Evolutionary conservation across 2,113 vertebrate species (phyloP), one percentile per base, ranked within the genome.

Genomic region (Cromileptes altivelis): DNA sequence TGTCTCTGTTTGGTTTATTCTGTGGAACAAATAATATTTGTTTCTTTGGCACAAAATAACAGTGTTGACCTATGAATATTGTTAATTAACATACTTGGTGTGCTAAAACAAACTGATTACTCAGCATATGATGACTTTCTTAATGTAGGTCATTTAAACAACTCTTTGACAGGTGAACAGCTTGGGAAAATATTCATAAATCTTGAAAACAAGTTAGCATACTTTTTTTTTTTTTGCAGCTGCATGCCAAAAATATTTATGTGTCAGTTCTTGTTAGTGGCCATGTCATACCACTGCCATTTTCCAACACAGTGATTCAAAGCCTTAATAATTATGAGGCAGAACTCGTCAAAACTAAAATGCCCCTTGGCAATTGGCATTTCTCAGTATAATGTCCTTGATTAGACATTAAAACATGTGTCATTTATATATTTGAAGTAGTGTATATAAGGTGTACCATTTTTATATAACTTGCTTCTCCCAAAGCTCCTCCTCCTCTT

Each of bases 231-330:
- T 37, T 64, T 23, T 55, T 57, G 25, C 2, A 63, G 49, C 30
- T 45, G 30, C 62, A 62, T 49, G 65, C 61, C 42, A 69, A 80
- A 49, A 70, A 63, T 75, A 69, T 84, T 70, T 63, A 56, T 58
- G 49, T 64, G 79, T 83, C 74, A 68, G 40, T 40, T 80, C 37
- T 82, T 53, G 55, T 80, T 82, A 79, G 45, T 50, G 68, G 57
- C 37, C 27, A 19, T 73, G 69, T 58, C 56, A 75, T 30, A 52
- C 17, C 53, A 50, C 19, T 69, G 40, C 55, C 65, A 74, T 72
- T 92, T 83, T 81, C 76, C 72, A 78, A 69, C 70, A 63, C 12
- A 6, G 53, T 82, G 57, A 67, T 57, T 86, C 56, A 81, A 79
- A 70, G 45, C 6, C 50, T 82, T 86, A 18, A 77, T 42, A 60